A percentile compares a stretch with the other conserved stretches of the same genome.
Conservation (phyloP, 1,140 invertebrate species). For the Cotesia typhae region DNA sequence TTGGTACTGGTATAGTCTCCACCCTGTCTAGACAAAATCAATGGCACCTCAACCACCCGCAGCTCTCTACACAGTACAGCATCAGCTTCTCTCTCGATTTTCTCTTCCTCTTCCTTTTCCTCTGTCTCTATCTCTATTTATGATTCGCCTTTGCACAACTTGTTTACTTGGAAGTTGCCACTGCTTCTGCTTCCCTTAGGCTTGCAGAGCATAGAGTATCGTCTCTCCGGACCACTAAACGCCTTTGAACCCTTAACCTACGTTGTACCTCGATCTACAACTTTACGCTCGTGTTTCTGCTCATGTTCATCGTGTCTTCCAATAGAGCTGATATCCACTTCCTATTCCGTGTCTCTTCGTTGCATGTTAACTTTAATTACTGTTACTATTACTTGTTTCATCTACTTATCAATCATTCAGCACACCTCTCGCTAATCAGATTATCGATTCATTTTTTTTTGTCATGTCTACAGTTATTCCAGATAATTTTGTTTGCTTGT, state of each 20-base stretch:
- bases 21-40: slow-evolving; percentile 64
- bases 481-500: too few species aligned
- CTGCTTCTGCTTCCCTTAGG: not conserved
- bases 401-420: not conserved
- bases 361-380: too few species aligned
- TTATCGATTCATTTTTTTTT: too few species aligned
- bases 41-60: slow-evolving; percentile 57
- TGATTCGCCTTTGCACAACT: not conserved
- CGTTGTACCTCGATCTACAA: not conserved
- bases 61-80: not conserved
- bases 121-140: not conserved
- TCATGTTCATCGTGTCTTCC: too few species aligned
- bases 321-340: not conserved
- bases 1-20: slow-evolving; percentile 51
- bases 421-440: too few species aligned
- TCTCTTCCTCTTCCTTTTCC: slow-evolving; percentile 31
- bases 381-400: too few species aligned
- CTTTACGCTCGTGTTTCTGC: not conserved
- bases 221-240: slow-evolving; percentile 9
- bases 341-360: not conserved
- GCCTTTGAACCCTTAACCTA: slow-evolving; percentile 1
- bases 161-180: not conserved
- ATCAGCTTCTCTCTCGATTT: slow-evolving; percentile 24
- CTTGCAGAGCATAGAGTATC: not conserved
- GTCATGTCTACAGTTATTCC: too few species aligned